Evolutionary conservation across 2,797 vertebrate species (phyloP).

Genomic region (Amblyopsis hoosieri): DNA sequence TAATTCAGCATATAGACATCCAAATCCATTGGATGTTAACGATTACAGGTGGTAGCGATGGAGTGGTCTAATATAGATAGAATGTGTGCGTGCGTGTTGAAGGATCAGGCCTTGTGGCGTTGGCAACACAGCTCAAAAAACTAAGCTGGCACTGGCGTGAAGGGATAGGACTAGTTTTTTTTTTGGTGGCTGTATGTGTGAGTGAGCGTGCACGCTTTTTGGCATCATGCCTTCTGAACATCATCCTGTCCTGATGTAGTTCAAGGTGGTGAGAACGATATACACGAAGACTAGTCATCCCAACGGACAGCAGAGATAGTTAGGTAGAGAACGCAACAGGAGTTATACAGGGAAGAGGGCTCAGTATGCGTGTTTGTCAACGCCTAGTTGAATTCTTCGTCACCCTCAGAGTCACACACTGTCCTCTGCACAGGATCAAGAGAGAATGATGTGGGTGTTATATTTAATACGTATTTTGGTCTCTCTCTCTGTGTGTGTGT

Average conservation of each 20-base stretch:
- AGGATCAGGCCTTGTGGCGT: slow-evolving; percentile 22
- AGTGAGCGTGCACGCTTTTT: slow-evolving; percentile 8
- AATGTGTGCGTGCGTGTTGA: slow-evolving; percentile 14
- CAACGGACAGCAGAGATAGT: too few relatives aligned
- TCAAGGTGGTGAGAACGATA: neutral
- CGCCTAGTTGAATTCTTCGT: neutral
- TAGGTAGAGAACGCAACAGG: too few relatives aligned
- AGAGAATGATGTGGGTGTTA: neutral
- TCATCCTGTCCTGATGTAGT: slow-evolving; percentile 8
- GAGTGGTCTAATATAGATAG: neutral
- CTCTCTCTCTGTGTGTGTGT: slow-evolving; percentile 9
- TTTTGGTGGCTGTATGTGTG: slow-evolving; percentile 18
- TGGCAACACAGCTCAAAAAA: slow-evolving; percentile 19
- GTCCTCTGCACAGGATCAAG: slow-evolving; percentile 25
- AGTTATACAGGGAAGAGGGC: too few relatives aligned
- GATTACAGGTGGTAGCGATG: too few relatives aligned
- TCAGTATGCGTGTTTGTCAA: slow-evolving; percentile 8
- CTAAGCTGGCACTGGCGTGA: slow-evolving; percentile 6
- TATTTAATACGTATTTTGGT: neutral
- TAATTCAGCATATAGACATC: too few relatives aligned
- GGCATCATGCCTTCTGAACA: slow-evolving; percentile 26
- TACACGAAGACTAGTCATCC: too few relatives aligned
- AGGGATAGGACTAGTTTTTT: slow-evolving; percentile 11
- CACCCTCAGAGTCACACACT: slow-evolving; percentile 19
- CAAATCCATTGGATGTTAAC: too few relatives aligned